These are phyloP conservation scores for Echeneis naucrates DNA, from an alignment of 2,797 vertebrate genomes.

Conservation along the genomic window DNA sequence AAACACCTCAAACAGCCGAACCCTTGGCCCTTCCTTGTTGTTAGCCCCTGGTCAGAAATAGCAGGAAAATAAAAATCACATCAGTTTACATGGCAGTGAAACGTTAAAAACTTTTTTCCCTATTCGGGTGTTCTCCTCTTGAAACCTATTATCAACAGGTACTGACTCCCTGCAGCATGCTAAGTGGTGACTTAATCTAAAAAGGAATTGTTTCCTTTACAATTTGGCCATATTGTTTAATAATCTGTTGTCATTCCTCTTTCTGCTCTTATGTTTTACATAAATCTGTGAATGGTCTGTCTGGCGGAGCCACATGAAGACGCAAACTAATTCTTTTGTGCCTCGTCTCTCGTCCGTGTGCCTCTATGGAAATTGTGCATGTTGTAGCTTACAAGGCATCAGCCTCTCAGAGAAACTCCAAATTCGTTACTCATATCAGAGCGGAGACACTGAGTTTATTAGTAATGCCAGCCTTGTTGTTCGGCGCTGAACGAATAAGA, in stretches of 20 bases:
- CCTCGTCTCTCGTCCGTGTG: constrained; percentile 10
- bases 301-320: constrained; percentile 4
- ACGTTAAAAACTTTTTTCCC: too few relatives aligned
- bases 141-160: too few relatives aligned
- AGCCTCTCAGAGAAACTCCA: constrained; percentile 54
- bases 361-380: constrained; percentile 16
- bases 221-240: neutral
- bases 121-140: too few relatives aligned
- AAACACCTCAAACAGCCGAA: too few relatives aligned
- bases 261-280: constrained; percentile 18
- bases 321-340: constrained; percentile 3
- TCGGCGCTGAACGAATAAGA: constrained; percentile 66
- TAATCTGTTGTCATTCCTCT: neutral
- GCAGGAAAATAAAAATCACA: too few relatives aligned
- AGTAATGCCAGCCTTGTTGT: constrained; percentile 76
- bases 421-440: constrained; percentile 54
- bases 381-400: constrained; percentile 30
- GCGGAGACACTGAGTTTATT: constrained; percentile 68
- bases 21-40: too few relatives aligned
- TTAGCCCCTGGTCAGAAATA: too few relatives aligned
- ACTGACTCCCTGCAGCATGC: too few relatives aligned
- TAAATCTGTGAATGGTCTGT: constrained; percentile 3
- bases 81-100: too few relatives aligned
- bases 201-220: too few relatives aligned
- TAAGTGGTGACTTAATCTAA: too few relatives aligned